phyloP scores from a whole-genome alignment of 2,113 vertebrate genomes.

The Ascaphus truei region DNA sequence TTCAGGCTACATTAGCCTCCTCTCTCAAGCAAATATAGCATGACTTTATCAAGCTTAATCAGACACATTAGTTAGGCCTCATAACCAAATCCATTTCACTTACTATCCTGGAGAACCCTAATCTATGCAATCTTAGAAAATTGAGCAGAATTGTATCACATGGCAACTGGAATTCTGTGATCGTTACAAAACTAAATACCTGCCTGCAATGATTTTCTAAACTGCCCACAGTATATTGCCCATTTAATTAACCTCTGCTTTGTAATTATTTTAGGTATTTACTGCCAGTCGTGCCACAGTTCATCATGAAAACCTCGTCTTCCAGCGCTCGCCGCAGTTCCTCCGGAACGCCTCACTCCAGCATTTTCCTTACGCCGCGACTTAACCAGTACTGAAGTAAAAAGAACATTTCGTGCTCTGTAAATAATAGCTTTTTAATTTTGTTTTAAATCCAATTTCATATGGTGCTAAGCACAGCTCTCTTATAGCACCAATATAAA shows the following conservation, averaged over 20 bases:
- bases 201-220: too few species aligned
- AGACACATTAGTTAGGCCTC: too few species aligned
- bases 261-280: constrained; percentile 77
- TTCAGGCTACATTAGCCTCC: too few species aligned
- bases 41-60: too few species aligned
- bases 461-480: constrained; percentile 57
- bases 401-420: constrained; percentile 45
- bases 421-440: constrained; percentile 48
- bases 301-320: constrained; percentile 84
- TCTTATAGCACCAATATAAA: constrained; percentile 18
- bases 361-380: constrained; percentile 78
- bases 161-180: too few species aligned
- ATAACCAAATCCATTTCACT: too few species aligned
- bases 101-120: too few species aligned
- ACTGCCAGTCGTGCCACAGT: constrained; percentile 88
- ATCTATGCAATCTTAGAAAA: too few species aligned
- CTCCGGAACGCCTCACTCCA: constrained; percentile 73
- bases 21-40: too few species aligned
- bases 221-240: too few species aligned
- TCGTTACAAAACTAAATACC: too few species aligned
- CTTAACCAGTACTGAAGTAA: constrained; percentile 80
- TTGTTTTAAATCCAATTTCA: constrained; percentile 41
- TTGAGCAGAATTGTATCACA: too few species aligned
- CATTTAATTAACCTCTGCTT: neutral
- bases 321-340: constrained; percentile 76